phyloP scores from a whole-genome alignment of 1,140 invertebrate species.

The Diuraphis noxia region DNA sequence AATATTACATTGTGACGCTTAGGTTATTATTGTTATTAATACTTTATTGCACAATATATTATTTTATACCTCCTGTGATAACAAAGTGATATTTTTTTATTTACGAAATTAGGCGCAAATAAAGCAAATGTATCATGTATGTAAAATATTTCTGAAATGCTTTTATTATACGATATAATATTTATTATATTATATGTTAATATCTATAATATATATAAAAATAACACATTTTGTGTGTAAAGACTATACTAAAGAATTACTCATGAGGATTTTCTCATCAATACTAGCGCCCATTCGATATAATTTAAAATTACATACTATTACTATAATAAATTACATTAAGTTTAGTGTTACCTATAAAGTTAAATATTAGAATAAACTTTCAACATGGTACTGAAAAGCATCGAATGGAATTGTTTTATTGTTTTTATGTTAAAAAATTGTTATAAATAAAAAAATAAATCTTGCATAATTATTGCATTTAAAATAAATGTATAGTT shows the following conservation, averaged over 20 bases:
- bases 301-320: background rate
- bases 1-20: background rate
- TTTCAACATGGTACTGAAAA: background rate
- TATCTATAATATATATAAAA: too few species aligned
- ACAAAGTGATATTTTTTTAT: conserved; percentile 35
- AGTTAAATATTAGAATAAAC: background rate
- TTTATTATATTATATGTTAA: background rate
- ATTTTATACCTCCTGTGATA: conserved; percentile 46
- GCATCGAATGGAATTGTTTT: background rate
- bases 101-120: conserved; percentile 13
- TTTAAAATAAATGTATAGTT: background rate
- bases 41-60: conserved; percentile 9
- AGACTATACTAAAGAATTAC: background rate
- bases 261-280: background rate
- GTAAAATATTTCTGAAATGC: background rate
- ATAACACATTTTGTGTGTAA: background rate
- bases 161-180: background rate
- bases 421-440: background rate
- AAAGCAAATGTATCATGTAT: background rate
- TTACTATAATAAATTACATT: background rate
- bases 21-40: conserved; percentile 19
- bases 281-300: background rate
- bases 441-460: conserved; percentile 6
- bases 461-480: background rate
- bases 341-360: background rate